Evolutionary conservation across 1,140 invertebrate genomes (phyloP).

Genomic region (Musca vetustissima): DNA sequence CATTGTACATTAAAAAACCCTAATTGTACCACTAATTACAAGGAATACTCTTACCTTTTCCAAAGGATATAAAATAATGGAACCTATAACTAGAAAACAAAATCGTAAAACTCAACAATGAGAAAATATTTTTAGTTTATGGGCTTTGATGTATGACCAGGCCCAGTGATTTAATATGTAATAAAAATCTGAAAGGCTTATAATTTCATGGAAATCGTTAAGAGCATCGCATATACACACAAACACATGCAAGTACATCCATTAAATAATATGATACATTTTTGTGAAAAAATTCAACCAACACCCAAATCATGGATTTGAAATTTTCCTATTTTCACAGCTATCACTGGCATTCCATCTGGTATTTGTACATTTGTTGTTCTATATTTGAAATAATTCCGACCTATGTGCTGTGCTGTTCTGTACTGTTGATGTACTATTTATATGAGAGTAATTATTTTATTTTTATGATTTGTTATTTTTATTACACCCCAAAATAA

Average conservation of each 20-base stretch:
- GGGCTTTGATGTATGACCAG: too few relatives aligned
- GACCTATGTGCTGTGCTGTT: too few relatives aligned
- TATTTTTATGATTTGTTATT: constrained; percentile 6
- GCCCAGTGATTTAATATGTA: too few relatives aligned
- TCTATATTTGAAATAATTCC: constrained; percentile 8
- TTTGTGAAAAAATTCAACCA: too few relatives aligned
- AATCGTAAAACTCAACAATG: neutral
- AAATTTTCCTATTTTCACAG: too few relatives aligned
- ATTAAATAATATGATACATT: neutral
- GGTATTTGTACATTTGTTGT: neutral
- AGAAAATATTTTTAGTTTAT: too few relatives aligned
- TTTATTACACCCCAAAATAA: constrained; percentile 8
- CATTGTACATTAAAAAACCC: constrained; percentile 10
- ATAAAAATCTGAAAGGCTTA: constrained; percentile 2
- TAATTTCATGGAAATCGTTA: neutral
- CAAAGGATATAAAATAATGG: constrained; percentile 14
- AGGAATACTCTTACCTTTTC: neutral
- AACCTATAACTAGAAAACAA: neutral
- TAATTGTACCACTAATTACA: constrained; percentile 19
- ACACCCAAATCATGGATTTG: too few relatives aligned
- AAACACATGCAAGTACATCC: neutral
- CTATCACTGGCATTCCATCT: too few relatives aligned
- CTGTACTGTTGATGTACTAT: neutral
- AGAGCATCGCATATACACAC: neutral
- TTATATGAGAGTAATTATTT: neutral